phyloP scores from a whole-genome alignment of 2,888 invertebrate genomes.

The Augiades crinisus region DNA sequence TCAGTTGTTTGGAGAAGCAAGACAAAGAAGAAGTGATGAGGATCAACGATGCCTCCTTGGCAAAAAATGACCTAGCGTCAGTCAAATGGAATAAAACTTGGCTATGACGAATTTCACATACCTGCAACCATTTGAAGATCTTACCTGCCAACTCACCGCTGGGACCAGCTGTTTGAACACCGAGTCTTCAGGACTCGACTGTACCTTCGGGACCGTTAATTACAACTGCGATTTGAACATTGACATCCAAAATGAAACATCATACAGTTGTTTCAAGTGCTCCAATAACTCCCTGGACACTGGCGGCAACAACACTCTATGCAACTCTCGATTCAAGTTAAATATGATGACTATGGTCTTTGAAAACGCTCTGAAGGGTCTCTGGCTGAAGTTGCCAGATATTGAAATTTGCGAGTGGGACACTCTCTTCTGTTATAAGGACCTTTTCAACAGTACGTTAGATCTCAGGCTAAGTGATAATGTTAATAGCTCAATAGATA shows the following conservation, averaged over 20 bases:
- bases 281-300: conserved; percentile 49
- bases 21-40: conserved; percentile 34
- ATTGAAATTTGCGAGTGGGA: conserved; percentile 57
- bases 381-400: conserved; percentile 66
- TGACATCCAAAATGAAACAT: conserved; percentile 72
- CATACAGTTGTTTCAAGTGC: conserved; percentile 63
- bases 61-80: conserved; percentile 55
- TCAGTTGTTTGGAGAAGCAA: conserved; percentile 36
- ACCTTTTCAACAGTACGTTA: conserved; percentile 59
- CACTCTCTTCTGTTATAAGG: conserved; percentile 56
- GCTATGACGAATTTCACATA: conserved; percentile 64
- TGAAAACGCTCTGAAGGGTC: conserved; percentile 63
- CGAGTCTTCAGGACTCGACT: conserved; percentile 51
- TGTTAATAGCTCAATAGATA: conserved; percentile 45
- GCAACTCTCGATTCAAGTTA: conserved; percentile 66
- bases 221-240: conserved; percentile 62
- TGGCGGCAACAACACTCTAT: conserved; percentile 57
- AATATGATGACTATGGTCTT: conserved; percentile 61
- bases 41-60: conserved; percentile 40
- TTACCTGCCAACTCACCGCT: conserved; percentile 54
- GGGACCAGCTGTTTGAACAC: conserved; percentile 51
- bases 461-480: conserved; percentile 49
- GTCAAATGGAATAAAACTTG: conserved; percentile 42
- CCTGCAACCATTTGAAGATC: conserved; percentile 56
- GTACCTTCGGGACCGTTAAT: conserved; percentile 40